Base-by-base conservation (phyloP, 2,797 vertebrate genomes). In the Coregonus ussuriensis region DNA sequence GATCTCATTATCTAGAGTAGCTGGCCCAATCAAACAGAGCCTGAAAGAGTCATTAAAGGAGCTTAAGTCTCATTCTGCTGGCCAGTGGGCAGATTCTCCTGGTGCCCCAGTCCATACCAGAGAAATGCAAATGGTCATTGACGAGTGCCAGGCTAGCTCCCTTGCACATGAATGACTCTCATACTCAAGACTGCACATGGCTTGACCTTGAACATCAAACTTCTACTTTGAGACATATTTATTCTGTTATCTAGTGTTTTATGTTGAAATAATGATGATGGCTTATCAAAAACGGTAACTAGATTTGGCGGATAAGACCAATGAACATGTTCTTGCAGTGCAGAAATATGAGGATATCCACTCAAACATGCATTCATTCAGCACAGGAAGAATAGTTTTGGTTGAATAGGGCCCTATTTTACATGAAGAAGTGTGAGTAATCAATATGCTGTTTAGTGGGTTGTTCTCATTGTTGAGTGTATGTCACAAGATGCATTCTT, bases 401-500 rank as follows among this genome's bases (percentile, higher is more conserved):
- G 21, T 41, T 47, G 37, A 18, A 47, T 47, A 70, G 68, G 67
- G 31, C 67, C 67, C 18, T 3, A 70, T n/a, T 15, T 41, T 70
- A 41, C 51, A 35, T 35, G 53, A 14, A 18, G 15, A 53, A 15
- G 4, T 72, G 25, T 72, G 71, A 54, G 52, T 56, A 72, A 56
- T 56, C 7, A 33, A 53, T 29, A 56, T 54, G 31, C 52, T 35
- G 25, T 14, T 16, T 15, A 18, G 18, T 47, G 68, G 6, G 18
- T 15, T n/a, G 29, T 54, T 56, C 15, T 54, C 52, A 47, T 47
- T 47, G 9, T 47, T 41, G 41, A 41, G 41, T 41, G 41, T 21
- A 62, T 79, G 63, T 77, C 85, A 91, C 71, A 56, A 62, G 82
- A 79, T 13, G 47, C 76, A 85, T 72, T 81, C 88, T 33, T 71